phyloP scores from a whole-genome alignment of 2,888 invertebrate genomes.

The Drosophila lutescens region DNA sequence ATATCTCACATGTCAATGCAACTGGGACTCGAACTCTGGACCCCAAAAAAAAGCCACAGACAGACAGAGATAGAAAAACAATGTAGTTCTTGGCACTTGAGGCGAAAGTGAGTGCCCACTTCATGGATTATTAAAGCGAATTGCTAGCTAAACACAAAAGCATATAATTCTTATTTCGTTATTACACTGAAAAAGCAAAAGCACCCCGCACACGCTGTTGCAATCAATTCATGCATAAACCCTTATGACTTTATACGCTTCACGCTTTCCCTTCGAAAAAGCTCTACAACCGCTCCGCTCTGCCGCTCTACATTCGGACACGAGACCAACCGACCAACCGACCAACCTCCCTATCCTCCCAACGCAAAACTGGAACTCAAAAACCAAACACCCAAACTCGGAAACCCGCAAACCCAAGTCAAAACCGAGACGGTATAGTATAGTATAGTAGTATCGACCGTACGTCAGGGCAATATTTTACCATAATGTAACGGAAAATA shows the following conservation, averaged over 20 bases:
- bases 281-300: constrained; percentile 41
- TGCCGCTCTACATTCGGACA: constrained; percentile 26
- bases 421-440: constrained; percentile 17
- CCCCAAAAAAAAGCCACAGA: constrained; percentile 26
- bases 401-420: constrained; percentile 9
- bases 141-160: constrained; percentile 63
- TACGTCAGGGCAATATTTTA: constrained; percentile 74
- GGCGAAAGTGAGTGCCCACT: constrained; percentile 46
- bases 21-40: constrained; percentile 24
- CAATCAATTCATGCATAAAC: constrained; percentile 81
- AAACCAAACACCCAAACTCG: neutral
- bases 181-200: constrained; percentile 45
- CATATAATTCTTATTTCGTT: constrained; percentile 71
- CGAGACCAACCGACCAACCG: constrained; percentile 11
- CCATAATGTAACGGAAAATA: constrained; percentile 81
- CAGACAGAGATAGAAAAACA: constrained; percentile 13
- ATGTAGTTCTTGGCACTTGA: constrained; percentile 4
- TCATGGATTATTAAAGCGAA: constrained; percentile 82
- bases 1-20: constrained; percentile 81
- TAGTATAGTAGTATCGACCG: constrained; percentile 39
- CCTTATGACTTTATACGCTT: constrained; percentile 80
- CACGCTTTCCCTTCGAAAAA: constrained; percentile 73
- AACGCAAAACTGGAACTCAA: neutral
- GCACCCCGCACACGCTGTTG: constrained; percentile 36
- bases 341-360: no score